Evolutionary conservation across 2,113 vertebrate genomes (phyloP).

Genomic region (Dryoscopus gambensis): DNA sequence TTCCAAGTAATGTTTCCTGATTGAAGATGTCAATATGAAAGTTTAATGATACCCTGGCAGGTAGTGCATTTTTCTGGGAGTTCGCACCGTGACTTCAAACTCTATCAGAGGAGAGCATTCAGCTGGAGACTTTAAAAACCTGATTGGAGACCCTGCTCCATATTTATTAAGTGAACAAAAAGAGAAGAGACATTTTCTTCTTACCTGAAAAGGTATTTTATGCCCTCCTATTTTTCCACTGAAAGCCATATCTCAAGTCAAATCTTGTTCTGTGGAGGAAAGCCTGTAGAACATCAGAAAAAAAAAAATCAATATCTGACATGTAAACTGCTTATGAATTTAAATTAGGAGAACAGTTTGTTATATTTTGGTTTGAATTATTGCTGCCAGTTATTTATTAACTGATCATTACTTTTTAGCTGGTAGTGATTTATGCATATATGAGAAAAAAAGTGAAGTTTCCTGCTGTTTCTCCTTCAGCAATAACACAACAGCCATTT

Average conservation of each 20-base stretch:
- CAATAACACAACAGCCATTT: not conserved
- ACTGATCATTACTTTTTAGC: not conserved
- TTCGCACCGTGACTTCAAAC: not conserved
- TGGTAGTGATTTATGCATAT: not conserved
- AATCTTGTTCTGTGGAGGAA: not conserved
- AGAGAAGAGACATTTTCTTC: not conserved
- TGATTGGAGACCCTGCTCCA: not conserved
- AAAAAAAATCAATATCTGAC: not conserved
- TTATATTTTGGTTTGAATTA: not conserved
- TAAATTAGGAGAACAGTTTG: not conserved
- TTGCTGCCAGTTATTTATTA: not conserved
- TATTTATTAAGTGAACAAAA: not conserved
- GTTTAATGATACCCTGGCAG: not conserved
- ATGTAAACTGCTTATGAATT: not conserved
- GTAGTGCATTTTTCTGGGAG: not conserved
- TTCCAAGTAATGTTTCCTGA: not conserved
- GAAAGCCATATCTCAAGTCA: not conserved
- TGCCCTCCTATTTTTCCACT: not conserved
- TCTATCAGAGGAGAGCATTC: not conserved
- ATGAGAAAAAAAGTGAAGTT: not conserved
- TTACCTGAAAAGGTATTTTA: not conserved
- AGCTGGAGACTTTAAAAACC: not conserved
- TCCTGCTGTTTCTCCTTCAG: not conserved
- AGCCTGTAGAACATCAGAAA: not conserved
- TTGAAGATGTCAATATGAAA: not conserved